Conservation (phyloP, 2,113 vertebrate species). For the Pachypanchax playfairii region DNA sequence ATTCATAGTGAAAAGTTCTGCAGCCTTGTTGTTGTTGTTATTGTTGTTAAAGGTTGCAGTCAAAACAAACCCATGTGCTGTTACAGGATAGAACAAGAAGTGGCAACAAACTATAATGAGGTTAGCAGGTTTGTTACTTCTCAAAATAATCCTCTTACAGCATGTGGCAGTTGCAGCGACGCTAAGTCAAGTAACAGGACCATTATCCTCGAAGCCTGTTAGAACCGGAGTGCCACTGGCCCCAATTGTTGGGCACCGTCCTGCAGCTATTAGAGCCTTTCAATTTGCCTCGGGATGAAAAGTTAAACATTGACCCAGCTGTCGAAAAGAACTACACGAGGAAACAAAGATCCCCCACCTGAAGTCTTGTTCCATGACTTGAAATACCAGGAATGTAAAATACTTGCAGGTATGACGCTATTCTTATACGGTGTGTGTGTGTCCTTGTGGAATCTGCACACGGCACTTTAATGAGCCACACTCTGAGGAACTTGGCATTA, state of each 20-base stretch:
- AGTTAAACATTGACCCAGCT: neutral
- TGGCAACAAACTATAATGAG: slow-evolving; percentile 54
- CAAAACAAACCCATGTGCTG: slow-evolving; percentile 60
- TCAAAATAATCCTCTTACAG: slow-evolving; percentile 75
- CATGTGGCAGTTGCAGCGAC: slow-evolving; percentile 37
- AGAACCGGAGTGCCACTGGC: slow-evolving; percentile 28
- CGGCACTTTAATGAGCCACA: no score
- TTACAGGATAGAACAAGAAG: slow-evolving; percentile 14
- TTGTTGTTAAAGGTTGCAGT: slow-evolving; percentile 10
- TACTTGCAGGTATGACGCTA: neutral
- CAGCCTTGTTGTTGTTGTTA: slow-evolving; percentile 10
- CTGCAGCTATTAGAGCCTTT: slow-evolving; percentile 8
- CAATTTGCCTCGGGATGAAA: neutral
- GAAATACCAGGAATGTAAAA: neutral
- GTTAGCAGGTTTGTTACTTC: slow-evolving; percentile 64
- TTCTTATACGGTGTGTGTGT: neutral
- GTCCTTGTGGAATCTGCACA: neutral
- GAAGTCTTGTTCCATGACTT: neutral
- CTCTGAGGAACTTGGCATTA: slow-evolving; percentile 19
- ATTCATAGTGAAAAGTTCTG: no score
- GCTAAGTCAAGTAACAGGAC: slow-evolving; percentile 55
- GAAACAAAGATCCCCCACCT: neutral
- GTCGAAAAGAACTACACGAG: neutral
- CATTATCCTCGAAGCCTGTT: slow-evolving; percentile 54
- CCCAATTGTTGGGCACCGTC: neutral